phyloP scores from a whole-genome alignment of 2,797 vertebrate species.

The Lacerta bilineata region DNA sequence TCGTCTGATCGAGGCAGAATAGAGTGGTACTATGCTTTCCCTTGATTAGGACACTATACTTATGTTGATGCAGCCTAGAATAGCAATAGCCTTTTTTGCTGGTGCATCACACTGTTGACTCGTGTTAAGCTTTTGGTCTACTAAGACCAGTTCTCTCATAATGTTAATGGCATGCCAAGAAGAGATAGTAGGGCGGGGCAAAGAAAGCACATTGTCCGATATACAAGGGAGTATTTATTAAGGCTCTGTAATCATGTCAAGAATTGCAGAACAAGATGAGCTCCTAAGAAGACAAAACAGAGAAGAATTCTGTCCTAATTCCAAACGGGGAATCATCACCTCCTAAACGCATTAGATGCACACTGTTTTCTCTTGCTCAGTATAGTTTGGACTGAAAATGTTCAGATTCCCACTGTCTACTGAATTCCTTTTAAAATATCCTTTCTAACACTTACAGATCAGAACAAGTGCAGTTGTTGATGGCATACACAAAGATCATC shows the following conservation, averaged over 20 bases:
- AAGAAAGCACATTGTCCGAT: background rate
- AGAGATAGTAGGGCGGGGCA: background rate
- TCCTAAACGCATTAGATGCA: background rate
- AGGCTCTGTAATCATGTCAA: background rate
- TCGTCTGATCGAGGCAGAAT: no score
- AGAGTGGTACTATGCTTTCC: no score
- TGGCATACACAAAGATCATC: background rate
- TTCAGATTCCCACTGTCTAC: background rate
- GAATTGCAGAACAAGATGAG: background rate
- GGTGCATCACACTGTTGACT: no score
- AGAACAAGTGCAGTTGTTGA: background rate
- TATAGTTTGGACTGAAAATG: background rate
- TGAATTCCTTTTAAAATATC: background rate
- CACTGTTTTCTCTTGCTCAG: background rate
- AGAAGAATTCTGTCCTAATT: background rate
- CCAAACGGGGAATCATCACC: background rate
- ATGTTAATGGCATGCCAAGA: background rate
- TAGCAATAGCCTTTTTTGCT: no score
- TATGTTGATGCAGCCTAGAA: no score
- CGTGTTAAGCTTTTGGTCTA: no score
- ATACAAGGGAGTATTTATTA: background rate
- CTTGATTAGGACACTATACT: no score
- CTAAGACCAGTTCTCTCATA: no score
- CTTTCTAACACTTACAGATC: slow-evolving; percentile 19
- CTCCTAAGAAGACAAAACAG: background rate